Conservation (phyloP, 2,797 vertebrate genomes). For the Crax fasciolata region DNA sequence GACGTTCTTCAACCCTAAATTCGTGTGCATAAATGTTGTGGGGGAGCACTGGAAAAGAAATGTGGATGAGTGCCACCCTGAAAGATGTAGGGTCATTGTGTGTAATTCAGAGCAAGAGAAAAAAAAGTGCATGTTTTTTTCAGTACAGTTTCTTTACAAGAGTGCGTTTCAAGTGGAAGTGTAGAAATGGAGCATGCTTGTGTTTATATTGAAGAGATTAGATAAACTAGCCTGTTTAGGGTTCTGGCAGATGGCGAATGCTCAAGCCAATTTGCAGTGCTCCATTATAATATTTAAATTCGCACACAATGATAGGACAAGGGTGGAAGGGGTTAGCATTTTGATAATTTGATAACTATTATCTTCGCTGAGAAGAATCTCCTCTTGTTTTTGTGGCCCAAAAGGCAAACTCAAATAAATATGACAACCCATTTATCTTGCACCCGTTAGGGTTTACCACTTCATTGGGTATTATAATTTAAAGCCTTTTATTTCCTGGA, state of each 20-base stretch:
- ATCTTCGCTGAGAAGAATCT: slow-evolving; percentile 83
- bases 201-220: slow-evolving; percentile 93
- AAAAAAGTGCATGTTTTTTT: slow-evolving; percentile 52
- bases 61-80: slow-evolving; percentile 45
- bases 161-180: slow-evolving; percentile 83
- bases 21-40: slow-evolving; percentile 32
- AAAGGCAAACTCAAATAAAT: slow-evolving; percentile 83
- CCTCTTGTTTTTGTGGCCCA: slow-evolving; percentile 74
- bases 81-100: slow-evolving; percentile 53
- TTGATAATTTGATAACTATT: slow-evolving; percentile 89
- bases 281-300: slow-evolving; percentile 88
- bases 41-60: slow-evolving; percentile 43
- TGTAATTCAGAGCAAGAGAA: slow-evolving; percentile 12
- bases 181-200: slow-evolving; percentile 89
- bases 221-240: slow-evolving; percentile 93
- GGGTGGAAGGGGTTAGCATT: slow-evolving; percentile 83
- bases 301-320: slow-evolving; percentile 83
- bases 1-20: slow-evolving; percentile 60
- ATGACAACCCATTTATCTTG: slow-evolving; percentile 88
- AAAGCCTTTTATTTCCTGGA: slow-evolving; percentile 89
- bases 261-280: slow-evolving; percentile 90
- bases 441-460: slow-evolving; percentile 88
- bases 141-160: slow-evolving; percentile 78
- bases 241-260: slow-evolving; percentile 91
- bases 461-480: slow-evolving; percentile 90